These are phyloP conservation scores for Cuniculus paca DNA, from an alignment of 2,797 vertebrate genomes.

Conservation along the genomic window DNA sequence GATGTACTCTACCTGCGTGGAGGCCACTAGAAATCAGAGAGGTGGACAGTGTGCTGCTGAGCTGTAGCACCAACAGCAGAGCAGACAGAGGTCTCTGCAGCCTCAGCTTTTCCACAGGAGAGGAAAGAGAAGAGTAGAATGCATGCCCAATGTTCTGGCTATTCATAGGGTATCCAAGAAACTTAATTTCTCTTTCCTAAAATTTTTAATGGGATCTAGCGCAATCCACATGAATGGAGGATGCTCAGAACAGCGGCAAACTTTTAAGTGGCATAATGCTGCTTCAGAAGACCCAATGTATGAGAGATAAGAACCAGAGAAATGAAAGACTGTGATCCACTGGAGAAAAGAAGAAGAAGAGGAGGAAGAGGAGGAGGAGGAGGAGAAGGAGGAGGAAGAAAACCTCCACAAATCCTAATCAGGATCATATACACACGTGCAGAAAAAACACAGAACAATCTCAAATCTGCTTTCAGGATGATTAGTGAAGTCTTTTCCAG, in stretches of 20 bases:
- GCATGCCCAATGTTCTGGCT: background rate
- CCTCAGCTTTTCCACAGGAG: background rate
- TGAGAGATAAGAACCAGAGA: background rate
- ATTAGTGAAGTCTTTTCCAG: background rate
- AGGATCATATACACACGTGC: background rate
- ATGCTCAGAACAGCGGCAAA: background rate
- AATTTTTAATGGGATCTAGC: background rate
- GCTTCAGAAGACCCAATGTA: background rate
- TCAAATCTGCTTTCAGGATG: background rate
- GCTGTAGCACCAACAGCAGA: background rate
- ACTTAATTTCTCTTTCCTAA: background rate
- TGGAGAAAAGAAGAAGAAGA: background rate
- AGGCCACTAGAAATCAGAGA: background rate
- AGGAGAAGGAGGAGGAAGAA: background rate
- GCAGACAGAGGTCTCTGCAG: background rate
- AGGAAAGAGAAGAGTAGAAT: background rate
- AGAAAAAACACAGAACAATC: background rate
- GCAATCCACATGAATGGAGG: no score
- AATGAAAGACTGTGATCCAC: background rate
- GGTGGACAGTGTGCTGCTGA: background rate
- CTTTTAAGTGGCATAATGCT: background rate
- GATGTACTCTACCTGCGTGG: background rate
- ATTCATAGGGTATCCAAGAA: background rate
- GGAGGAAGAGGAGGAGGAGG: no score
- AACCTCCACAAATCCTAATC: background rate